Base-by-base conservation (phyloP, 2,888 invertebrate species). In the Hemithea aestivaria region DNA sequence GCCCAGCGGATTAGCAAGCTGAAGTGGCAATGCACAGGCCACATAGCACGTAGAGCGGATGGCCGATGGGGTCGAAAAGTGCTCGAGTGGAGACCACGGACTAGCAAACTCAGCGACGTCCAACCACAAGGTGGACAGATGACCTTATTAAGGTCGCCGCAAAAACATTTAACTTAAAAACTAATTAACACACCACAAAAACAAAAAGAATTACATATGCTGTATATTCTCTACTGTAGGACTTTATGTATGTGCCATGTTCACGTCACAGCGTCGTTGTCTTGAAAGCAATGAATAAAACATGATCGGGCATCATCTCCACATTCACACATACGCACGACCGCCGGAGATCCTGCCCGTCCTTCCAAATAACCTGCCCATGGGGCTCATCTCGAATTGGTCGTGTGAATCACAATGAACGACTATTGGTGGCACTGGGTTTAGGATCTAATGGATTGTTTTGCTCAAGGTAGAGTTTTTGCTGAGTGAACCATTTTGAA, bases 231-330 rank as follows among this genome's bases (percentile, higher is more conserved):
- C 10, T 31, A 40, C 40, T 35, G 29, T 5, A 16, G 1, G n/a
- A n/a, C n/a, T 27, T 1, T n/a, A 20, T 6, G 16, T 21, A 31
- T 35, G 8, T 12, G 41, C 6, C 12, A 16, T 27, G 67, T 67
- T 66, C 71, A 62, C 68, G 66, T 73, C 73, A 64, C 67, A 64
- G 55, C 62, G 62, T 69, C 73, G 73, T 71, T 73, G 73, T 74
- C 69, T 75, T 72, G 60, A 62, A 57, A 53, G 54, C 53, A 53
- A 71, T 82, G 79, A 83, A 83, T 83, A 79, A 81, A 73, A 79
- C 79, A 83, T 78, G 56, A 51, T 58, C 46, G 44, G 53, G 61
- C 66, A 69, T 78, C 67, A 66, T 63, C 63, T 63, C 65, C 41
- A 41, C 35, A 62, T 71, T 71, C 64, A 66, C 69, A 70, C 66